phyloP scores from a whole-genome alignment of 2,113 vertebrate species.

The Casuarius casuarius region DNA sequence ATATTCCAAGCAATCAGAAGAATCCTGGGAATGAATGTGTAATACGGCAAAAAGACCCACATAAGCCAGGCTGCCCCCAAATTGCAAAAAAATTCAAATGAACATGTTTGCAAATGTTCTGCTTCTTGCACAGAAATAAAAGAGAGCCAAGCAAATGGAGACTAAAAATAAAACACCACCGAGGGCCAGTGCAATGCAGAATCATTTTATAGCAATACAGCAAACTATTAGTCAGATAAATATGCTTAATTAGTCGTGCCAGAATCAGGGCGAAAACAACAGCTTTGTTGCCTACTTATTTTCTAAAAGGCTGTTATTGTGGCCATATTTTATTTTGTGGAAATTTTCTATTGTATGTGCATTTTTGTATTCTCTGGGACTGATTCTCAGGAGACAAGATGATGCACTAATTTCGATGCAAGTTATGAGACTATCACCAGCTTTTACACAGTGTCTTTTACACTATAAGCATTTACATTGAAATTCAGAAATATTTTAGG shows the following conservation, averaged over 20 bases:
- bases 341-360: not conserved
- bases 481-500: not conserved
- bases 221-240: constrained; percentile 2
- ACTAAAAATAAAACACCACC: constrained; percentile 32
- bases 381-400: not conserved
- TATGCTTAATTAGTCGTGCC: constrained; percentile 49
- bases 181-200: not conserved
- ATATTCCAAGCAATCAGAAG: not conserved
- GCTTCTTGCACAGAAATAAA: not conserved
- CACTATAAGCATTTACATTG: fast-evolving
- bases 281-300: not conserved
- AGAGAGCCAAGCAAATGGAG: not conserved
- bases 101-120: not conserved
- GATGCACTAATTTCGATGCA: not conserved
- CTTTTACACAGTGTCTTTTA: not conserved
- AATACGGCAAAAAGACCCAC: not conserved
- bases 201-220: not conserved
- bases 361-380: not conserved
- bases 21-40: not conserved
- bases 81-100: not conserved
- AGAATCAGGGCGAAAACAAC: not conserved
- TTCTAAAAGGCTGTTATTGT: not conserved
- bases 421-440: not conserved
- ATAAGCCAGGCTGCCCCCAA: constrained; percentile 1
- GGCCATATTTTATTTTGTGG: not conserved